Evolutionary conservation across 2,888 invertebrate genomes (phyloP), one percentile per base, ranked within the genome.

Genomic region (Apotomis betuletana): DNA sequence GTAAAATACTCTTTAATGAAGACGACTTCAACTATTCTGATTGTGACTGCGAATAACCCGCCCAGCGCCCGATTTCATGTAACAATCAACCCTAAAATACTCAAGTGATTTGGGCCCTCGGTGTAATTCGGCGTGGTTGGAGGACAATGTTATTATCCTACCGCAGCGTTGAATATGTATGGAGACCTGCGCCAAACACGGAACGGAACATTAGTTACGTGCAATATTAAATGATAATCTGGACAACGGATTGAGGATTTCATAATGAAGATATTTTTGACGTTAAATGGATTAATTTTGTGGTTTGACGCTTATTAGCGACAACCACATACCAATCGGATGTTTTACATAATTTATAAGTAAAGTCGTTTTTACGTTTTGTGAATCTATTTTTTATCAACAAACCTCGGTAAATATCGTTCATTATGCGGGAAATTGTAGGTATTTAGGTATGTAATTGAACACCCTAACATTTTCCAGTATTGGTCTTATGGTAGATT

Each of bases 171-270:
- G 72, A 72, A 72, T 72, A 72, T 72, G 72, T 72, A 72, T 72
- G 67, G 63, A 59, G 58, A 70, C 57, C 71, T 71, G 71, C 67
- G 57, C 71, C 67, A 58, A 68, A 72, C 72, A 63, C 59, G 68
- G 57, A 62, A 62, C 54, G 67, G 46, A 59, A 72, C 72, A 72
- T 68, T 72, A 72, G 72, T 68, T 68, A 36, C 68, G 52, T 59
- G 63, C 68, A 68, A 72, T 63, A 72, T 72, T 72, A 67, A 72
- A 72, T 72, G 72, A 72, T 68, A 68, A 72, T 72, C 71, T 67
- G 52, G 67, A 63, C 71, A 46, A 54, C 54, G 57, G 61, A 67
- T 71, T 71, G 44, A 51, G 10, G 38, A 71, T 71, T 67, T 57
- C 15, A 44, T 52, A 38, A 38, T 46, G 12, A 12, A 8, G 13